phyloP scores from a whole-genome alignment of 1,140 invertebrate species.

The Arion vulgaris region DNA sequence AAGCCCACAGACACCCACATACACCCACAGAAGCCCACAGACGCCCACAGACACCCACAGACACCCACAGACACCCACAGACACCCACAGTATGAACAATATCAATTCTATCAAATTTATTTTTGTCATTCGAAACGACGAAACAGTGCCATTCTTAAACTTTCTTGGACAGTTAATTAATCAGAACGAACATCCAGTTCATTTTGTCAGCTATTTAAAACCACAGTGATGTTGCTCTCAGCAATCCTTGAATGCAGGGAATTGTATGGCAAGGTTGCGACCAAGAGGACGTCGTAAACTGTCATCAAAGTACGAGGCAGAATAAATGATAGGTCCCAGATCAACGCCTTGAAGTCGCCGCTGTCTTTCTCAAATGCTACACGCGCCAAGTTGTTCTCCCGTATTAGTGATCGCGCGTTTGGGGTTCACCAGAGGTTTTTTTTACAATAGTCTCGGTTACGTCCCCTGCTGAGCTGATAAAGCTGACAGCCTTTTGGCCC shows the following conservation, averaged over 20 bases:
- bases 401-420: constrained; percentile 14
- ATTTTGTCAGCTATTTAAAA: background rate
- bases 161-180: background rate
- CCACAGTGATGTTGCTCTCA: background rate
- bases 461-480: constrained; percentile 33
- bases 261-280: background rate
- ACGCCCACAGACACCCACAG: too few species aligned
- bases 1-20: too few species aligned
- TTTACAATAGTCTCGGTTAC: constrained; percentile 17
- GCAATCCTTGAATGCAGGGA: background rate
- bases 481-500: constrained; percentile 29
- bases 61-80: too few species aligned
- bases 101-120: too few species aligned
- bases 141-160: background rate
- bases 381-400: constrained; percentile 26
- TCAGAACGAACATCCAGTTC: background rate
- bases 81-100: too few species aligned
- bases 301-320: background rate
- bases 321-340: background rate
- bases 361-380: background rate
- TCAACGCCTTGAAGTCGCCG: constrained; percentile 16
- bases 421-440: constrained; percentile 5
- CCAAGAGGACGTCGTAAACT: background rate
- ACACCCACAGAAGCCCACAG: too few species aligned
- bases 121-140: too few species aligned